These are phyloP conservation scores for Eulemur macaco DNA, from an alignment of 2,113 vertebrate species.

Conservation along the genomic window DNA sequence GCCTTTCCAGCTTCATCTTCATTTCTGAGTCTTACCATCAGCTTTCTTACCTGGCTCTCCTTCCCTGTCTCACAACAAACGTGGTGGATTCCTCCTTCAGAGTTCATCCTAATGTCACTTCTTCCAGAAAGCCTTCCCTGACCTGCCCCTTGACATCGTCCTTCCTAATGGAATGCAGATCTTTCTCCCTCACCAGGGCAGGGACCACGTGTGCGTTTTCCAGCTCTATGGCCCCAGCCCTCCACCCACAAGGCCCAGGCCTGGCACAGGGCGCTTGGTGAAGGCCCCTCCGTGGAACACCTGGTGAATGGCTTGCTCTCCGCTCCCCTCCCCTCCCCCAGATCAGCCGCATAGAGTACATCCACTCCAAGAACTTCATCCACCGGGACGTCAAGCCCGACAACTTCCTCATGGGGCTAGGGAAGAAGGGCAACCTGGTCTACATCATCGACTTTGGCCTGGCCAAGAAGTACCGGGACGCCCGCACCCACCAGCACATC, in stretches of 20 bases:
- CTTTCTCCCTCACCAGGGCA: neutral
- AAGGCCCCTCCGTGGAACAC: neutral
- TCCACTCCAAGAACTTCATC: slow-evolving; percentile 99
- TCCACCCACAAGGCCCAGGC: neutral
- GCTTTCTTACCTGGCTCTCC: neutral
- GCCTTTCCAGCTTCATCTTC: neutral
- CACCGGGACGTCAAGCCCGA: slow-evolving; percentile 97
- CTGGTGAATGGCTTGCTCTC: neutral
- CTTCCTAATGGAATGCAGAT: neutral
- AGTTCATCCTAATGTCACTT: neutral
- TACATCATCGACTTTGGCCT: slow-evolving; percentile 98
- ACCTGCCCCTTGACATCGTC: neutral
- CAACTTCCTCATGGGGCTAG: slow-evolving; percentile 98
- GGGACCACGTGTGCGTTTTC: neutral
- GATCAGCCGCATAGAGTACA: slow-evolving; percentile 98
- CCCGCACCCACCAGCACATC: slow-evolving; percentile 98
- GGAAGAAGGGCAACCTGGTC: slow-evolving; percentile 98
- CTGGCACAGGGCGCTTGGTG: neutral
- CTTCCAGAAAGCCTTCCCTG: neutral
- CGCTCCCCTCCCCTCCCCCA: slow-evolving; percentile 53
- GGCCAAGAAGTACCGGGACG: slow-evolving; percentile 97
- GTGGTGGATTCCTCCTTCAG: neutral
- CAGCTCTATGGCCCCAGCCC: neutral
- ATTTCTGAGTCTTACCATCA: neutral
- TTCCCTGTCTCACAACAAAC: neutral